phyloP scores from a whole-genome alignment of 2,113 vertebrate genomes.

The Phrynocephalus versicolor region DNA sequence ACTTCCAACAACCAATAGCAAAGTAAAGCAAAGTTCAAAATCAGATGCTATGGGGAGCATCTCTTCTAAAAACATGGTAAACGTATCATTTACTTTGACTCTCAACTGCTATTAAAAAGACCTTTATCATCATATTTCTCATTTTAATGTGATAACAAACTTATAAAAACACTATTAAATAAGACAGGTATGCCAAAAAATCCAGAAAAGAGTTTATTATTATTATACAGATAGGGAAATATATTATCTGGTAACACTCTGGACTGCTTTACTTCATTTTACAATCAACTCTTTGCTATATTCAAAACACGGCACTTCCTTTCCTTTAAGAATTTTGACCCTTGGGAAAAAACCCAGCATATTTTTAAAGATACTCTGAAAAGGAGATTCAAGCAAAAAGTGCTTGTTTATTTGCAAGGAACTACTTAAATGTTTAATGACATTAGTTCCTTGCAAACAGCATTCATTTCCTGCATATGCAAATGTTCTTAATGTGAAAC shows the following conservation, averaged over 20 bases:
- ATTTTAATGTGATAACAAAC: constrained; percentile 23
- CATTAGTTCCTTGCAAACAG: constrained; percentile 79
- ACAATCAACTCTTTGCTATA: constrained; percentile 32
- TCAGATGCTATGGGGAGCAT: no score
- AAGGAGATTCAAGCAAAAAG: constrained; percentile 57
- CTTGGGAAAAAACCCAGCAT: background rate
- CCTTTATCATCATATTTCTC: background rate
- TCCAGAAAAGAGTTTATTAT: constrained; percentile 9
- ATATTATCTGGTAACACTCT: constrained; percentile 32
- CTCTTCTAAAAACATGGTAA: no score
- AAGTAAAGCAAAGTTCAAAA: no score
- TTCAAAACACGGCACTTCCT: constrained; percentile 46
- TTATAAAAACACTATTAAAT: background rate
- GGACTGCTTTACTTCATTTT: constrained; percentile 53
- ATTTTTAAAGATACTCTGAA: constrained; percentile 55
- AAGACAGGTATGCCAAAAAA: background rate
- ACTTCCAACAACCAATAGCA: no score
- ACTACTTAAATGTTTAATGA: constrained; percentile 83
- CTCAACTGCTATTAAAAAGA: constrained; percentile 16
- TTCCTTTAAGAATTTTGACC: constrained; percentile 3
- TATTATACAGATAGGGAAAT: constrained; percentile 31
- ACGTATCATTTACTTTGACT: no score
- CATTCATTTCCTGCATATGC: constrained; percentile 90
- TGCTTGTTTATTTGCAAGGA: constrained; percentile 71
- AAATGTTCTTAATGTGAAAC: constrained; percentile 87